phyloP scores from a whole-genome alignment of 1,140 invertebrate genomes.

The Drosophila teissieri region DNA sequence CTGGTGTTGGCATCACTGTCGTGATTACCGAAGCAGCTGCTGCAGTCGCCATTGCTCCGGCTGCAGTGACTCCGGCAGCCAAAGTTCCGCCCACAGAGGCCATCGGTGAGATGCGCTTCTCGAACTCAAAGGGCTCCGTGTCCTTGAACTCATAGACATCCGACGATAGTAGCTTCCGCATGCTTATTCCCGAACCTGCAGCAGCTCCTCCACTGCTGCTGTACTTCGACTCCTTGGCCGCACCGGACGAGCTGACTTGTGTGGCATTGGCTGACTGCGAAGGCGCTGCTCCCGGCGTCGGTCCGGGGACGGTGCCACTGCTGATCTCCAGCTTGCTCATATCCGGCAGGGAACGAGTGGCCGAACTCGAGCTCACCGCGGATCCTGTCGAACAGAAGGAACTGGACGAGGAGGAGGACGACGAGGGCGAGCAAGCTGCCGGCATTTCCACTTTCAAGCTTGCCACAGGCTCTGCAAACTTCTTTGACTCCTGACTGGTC shows the following conservation, averaged over 20 bases:
- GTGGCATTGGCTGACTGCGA: constrained; percentile 4
- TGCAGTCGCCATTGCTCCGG: not conserved
- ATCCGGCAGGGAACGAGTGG: constrained; percentile 73
- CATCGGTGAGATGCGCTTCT: constrained; percentile 86
- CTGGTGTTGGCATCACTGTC: constrained; percentile 3
- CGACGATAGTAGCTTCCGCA: constrained; percentile 63
- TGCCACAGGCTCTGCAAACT: constrained; percentile 68
- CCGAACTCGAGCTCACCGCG: constrained; percentile 55
- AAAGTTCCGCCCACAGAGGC: constrained; percentile 29
- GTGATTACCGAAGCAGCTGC: constrained; percentile 15
- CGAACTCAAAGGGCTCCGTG: constrained; percentile 93
- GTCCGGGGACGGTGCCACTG: constrained; percentile 29
- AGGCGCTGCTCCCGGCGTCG: not conserved
- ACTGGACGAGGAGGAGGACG: constrained; percentile 63
- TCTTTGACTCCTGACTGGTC: constrained; percentile 41
- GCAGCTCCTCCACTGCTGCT: constrained; percentile 84
- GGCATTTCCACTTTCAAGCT: constrained; percentile 70
- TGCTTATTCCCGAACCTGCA: constrained; percentile 13
- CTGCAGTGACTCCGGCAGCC: constrained; percentile 2
- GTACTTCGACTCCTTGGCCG: constrained; percentile 62
- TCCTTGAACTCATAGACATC: constrained; percentile 94
- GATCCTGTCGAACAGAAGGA: constrained; percentile 66
- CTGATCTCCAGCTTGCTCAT: constrained; percentile 82
- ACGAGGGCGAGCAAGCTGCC: constrained; percentile 75
- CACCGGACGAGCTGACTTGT: not conserved